Evolutionary conservation across 2,797 vertebrate species (phyloP).

Genomic region (Botia almorhae): DNA sequence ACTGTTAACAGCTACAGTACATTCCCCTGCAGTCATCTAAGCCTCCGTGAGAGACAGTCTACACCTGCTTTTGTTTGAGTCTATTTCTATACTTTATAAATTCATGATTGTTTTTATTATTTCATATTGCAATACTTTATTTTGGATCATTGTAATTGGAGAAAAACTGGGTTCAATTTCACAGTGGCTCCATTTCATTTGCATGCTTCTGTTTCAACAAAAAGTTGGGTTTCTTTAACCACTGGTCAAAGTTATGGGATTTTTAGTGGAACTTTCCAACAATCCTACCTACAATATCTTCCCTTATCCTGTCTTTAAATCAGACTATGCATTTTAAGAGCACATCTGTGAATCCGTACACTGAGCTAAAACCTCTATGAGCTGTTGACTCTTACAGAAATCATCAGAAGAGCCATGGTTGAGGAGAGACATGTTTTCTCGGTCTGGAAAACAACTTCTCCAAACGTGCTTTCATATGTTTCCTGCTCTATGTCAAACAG

Average conservation of each 20-base stretch:
- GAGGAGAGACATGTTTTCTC: constrained; percentile 54
- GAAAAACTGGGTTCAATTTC: constrained; percentile 36
- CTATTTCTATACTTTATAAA: constrained; percentile 24
- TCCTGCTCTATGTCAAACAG: constrained; percentile 70
- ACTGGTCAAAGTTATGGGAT: too few species aligned
- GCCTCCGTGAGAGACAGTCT: constrained; percentile 1
- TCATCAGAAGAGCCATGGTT: constrained; percentile 46
- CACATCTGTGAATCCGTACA: constrained; percentile 25
- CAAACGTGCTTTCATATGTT: constrained; percentile 67
- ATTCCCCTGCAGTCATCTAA: too few species aligned
- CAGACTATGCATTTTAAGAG: constrained; percentile 15
- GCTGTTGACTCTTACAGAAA: constrained; percentile 39
- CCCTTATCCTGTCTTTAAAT: too few species aligned
- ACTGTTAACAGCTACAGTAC: constrained; percentile 16
- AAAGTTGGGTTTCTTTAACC: too few species aligned
- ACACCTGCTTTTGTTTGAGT: constrained; percentile 18
- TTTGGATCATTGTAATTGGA: background rate
- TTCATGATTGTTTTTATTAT: constrained; percentile 18
- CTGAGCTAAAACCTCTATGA: constrained; percentile 46
- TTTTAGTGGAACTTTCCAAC: too few species aligned
- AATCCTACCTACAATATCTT: too few species aligned
- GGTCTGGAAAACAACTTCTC: constrained; percentile 66
- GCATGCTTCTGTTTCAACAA: too few species aligned
- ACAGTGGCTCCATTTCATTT: background rate
- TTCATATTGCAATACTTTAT: constrained; percentile 6